These are phyloP conservation scores for Lampropteryx suffumata DNA, from an alignment of 2,888 invertebrate species.

Conservation along the genomic window DNA sequence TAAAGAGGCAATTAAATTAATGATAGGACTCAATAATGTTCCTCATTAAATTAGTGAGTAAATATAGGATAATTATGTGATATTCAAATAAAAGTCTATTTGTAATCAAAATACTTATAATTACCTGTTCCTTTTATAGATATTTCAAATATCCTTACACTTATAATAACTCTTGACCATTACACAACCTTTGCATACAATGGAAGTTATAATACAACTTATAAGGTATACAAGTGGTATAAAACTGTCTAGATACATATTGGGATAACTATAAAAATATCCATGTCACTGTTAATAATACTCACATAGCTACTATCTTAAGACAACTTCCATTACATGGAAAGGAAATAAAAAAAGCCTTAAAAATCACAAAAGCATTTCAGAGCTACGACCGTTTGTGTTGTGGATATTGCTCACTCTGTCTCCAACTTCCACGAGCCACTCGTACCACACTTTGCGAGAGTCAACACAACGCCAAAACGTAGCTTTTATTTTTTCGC, in stretches of 20 bases:
- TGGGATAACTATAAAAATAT: too few relatives aligned
- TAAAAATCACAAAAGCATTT: slow-evolving; percentile 70
- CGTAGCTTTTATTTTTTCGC: slow-evolving; percentile 88
- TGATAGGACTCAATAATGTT: too few relatives aligned
- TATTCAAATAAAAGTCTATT: background rate
- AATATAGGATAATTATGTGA: too few relatives aligned
- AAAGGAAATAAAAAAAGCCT: background rate
- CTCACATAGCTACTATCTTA: too few relatives aligned
- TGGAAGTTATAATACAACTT: too few relatives aligned
- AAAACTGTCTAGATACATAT: too few relatives aligned
- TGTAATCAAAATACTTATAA: slow-evolving; percentile 1
- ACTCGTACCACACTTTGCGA: slow-evolving; percentile 98
- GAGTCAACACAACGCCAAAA: slow-evolving; percentile 93
- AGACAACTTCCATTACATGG: too few relatives aligned
- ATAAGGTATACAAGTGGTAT: too few relatives aligned
- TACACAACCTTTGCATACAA: too few relatives aligned
- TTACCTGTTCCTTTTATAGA: slow-evolving; percentile 1
- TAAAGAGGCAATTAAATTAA: too few relatives aligned
- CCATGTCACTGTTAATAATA: too few relatives aligned
- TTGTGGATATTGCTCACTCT: slow-evolving; percentile 64
- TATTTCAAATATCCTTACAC: slow-evolving; percentile 14
- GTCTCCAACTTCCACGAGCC: slow-evolving; percentile 84
- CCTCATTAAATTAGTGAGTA: too few relatives aligned
- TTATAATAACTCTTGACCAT: slow-evolving; percentile 7
- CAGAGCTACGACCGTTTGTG: slow-evolving; percentile 67